A percentile compares a stretch with the other conserved stretches of the same genome.
These are phyloP conservation scores for Schlechtendalia chinensis DNA, from an alignment of 1,140 invertebrate species.

Conservation along the genomic window DNA sequence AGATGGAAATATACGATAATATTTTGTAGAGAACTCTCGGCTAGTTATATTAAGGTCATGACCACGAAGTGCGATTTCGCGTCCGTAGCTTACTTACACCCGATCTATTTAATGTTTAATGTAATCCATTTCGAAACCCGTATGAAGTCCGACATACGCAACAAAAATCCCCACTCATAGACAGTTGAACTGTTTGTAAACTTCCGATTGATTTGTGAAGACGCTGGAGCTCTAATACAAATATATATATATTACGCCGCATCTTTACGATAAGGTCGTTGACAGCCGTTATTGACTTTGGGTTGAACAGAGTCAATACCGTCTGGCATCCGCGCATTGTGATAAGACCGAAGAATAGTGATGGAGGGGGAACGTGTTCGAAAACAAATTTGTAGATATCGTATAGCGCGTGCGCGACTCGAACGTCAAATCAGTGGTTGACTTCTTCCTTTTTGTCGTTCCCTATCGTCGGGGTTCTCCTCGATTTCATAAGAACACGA, in stretches of 20 bases:
- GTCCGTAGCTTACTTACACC: not conserved
- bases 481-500: not conserved
- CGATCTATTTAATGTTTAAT: not conserved
- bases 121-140: conserved; percentile 20
- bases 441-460: not conserved
- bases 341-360: too few relatives aligned
- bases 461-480: not conserved
- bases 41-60: too few relatives aligned
- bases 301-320: not conserved
- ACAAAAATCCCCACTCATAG: not conserved
- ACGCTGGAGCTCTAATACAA: not conserved
- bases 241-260: not conserved
- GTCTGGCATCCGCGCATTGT: too few relatives aligned
- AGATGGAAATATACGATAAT: too few relatives aligned
- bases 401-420: not conserved
- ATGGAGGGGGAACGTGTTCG: not conserved
- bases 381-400: conserved; percentile 5
- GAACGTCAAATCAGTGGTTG: not conserved
- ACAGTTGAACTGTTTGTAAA: not conserved
- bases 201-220: conserved; percentile 5
- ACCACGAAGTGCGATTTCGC: not conserved
- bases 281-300: not conserved
- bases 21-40: too few relatives aligned
- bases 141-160: not conserved
- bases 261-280: too few relatives aligned